Evolutionary conservation across 2,888 invertebrate species (phyloP).

Genomic region (Metalampra italica): DNA sequence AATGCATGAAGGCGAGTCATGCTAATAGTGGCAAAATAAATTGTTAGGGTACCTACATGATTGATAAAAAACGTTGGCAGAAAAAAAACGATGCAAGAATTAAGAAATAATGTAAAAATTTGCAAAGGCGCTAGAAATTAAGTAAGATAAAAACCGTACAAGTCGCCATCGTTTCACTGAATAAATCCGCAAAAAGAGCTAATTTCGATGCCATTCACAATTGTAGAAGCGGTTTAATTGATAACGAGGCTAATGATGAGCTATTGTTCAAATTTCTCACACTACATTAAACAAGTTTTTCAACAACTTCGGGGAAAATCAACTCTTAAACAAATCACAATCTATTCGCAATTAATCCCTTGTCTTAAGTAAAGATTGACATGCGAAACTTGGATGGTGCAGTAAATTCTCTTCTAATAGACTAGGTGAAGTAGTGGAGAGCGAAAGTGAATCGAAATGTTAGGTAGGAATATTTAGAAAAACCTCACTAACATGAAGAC

Average conservation of each 20-base stretch:
- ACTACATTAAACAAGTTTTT: constrained; percentile 31
- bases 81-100: too few species aligned
- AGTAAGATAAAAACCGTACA: too few species aligned
- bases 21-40: neutral
- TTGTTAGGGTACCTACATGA: too few species aligned
- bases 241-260: constrained; percentile 38
- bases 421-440: too few species aligned
- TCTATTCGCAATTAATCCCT: neutral
- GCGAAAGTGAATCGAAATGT: neutral
- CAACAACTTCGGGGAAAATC: constrained; percentile 5
- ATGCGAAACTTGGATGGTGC: too few species aligned
- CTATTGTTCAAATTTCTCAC: constrained; percentile 49
- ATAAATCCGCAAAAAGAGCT: constrained; percentile 23
- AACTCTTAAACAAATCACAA: neutral
- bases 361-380: too few species aligned
- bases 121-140: too few species aligned
- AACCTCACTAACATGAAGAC: neutral
- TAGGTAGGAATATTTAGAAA: neutral
- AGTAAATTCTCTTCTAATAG: too few species aligned
- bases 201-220: constrained; percentile 44
- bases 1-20: neutral
- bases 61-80: too few species aligned
- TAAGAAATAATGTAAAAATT: too few species aligned
- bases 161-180: neutral
- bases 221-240: constrained; percentile 31